These are phyloP conservation scores for Drosophila tropicalis DNA, from an alignment of 1,140 invertebrate genomes.

Conservation along the genomic window DNA sequence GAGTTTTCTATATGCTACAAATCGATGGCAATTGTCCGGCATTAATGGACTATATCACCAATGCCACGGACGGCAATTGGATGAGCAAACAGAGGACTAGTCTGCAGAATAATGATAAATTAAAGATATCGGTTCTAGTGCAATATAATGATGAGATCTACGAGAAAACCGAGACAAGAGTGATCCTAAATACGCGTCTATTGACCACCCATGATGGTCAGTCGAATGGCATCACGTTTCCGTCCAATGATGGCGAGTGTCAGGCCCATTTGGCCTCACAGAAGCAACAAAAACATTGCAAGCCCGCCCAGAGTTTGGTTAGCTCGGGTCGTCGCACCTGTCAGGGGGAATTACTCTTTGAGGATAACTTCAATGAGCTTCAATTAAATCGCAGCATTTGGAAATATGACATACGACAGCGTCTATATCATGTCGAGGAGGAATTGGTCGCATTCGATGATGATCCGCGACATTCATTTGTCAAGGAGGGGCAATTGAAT, in stretches of 20 bases:
- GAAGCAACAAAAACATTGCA: slow-evolving; percentile 36
- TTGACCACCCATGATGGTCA: slow-evolving; percentile 39
- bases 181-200: slow-evolving; percentile 56
- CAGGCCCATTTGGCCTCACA: slow-evolving; percentile 20
- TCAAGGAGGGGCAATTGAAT: slow-evolving; percentile 60
- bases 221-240: slow-evolving; percentile 28
- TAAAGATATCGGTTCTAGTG: slow-evolving; percentile 56
- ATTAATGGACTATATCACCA: slow-evolving; percentile 65
- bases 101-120: slow-evolving; percentile 63
- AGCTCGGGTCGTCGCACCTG: slow-evolving; percentile 35
- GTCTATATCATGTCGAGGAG: slow-evolving; percentile 64
- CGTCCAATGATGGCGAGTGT: slow-evolving; percentile 32
- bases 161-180: slow-evolving; percentile 61
- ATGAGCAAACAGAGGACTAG: slow-evolving; percentile 36
- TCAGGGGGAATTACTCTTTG: slow-evolving; percentile 63
- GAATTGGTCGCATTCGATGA: slow-evolving; percentile 71
- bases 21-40: slow-evolving; percentile 60
- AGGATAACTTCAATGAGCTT: slow-evolving; percentile 57
- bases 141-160: slow-evolving; percentile 62
- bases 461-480: slow-evolving; percentile 42
- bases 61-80: slow-evolving; percentile 52
- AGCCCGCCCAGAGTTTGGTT: slow-evolving; percentile 38
- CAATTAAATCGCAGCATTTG: slow-evolving; percentile 55
- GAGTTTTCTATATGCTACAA: slow-evolving; percentile 66
- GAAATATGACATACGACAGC: slow-evolving; percentile 68